phyloP scores from a whole-genome alignment of 2,888 invertebrate genomes.

The Steinernema hermaphroditum region DNA sequence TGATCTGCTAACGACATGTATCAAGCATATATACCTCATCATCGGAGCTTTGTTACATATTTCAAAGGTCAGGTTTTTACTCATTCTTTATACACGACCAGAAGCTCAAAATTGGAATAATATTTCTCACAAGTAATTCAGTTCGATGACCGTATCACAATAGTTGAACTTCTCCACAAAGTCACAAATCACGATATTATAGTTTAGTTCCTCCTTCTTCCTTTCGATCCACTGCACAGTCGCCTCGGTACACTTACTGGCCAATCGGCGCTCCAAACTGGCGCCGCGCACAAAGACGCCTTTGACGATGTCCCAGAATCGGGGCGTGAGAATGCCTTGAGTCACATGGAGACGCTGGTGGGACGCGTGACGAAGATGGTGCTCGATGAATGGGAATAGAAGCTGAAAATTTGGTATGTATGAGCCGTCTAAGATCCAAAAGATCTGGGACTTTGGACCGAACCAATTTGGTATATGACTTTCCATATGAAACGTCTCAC shows the following conservation, averaged over 20 bases:
- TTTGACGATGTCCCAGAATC: not conserved
- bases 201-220: conserved; percentile 9
- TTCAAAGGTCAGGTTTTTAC: too few relatives aligned
- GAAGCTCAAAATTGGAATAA: not conserved
- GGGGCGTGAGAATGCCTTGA: conserved; percentile 22
- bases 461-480: too few relatives aligned
- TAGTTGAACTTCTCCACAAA: conserved; percentile 20
- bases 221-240: not conserved
- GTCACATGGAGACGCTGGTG: conserved; percentile 13
- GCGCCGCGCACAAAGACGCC: not conserved
- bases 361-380: not conserved
- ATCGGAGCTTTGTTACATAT: too few relatives aligned
- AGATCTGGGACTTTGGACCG: too few relatives aligned
- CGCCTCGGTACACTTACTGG: not conserved
- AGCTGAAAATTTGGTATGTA: not conserved
- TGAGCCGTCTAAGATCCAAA: too few relatives aligned
- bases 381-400: conserved; percentile 12
- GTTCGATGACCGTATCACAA: not conserved
- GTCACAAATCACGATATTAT: conserved; percentile 25
- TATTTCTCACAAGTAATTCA: not conserved
- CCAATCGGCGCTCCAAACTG: not conserved
- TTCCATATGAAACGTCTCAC: not conserved
- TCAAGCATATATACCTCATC: too few relatives aligned
- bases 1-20: too few relatives aligned
- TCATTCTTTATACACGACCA: not conserved